Conservation (phyloP, 2,797 vertebrate species). For the Mormyrops attenuatus region DNA sequence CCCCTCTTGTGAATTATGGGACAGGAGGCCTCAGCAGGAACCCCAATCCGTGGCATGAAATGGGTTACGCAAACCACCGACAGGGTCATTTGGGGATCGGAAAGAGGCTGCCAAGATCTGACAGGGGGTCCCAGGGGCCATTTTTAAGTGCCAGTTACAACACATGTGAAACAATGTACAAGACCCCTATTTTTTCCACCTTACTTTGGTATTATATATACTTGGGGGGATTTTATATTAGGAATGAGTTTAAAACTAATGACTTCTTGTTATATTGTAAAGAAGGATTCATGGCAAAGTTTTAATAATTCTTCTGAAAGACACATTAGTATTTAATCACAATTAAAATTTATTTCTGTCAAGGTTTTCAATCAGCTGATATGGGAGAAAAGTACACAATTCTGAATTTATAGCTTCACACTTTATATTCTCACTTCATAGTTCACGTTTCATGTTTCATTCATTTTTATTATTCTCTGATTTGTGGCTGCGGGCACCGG, state of each 20-base stretch:
- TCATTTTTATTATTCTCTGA: background rate
- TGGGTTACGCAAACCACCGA: slow-evolving; percentile 77
- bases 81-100: slow-evolving; percentile 59
- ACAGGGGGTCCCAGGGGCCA: slow-evolving; percentile 26
- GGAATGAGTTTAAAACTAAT: background rate
- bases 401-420: background rate
- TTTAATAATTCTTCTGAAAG: background rate
- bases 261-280: background rate
- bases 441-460: background rate
- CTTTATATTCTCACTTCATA: background rate
- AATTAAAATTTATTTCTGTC: background rate
- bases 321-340: background rate
- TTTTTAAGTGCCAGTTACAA: background rate
- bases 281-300: background rate
- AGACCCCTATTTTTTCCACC: background rate
- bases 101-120: slow-evolving; percentile 53
- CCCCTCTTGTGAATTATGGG: slow-evolving; percentile 75
- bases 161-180: background rate
- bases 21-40: slow-evolving; percentile 41
- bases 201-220: background rate
- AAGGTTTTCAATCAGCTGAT: background rate
- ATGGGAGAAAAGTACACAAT: background rate
- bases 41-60: slow-evolving; percentile 75
- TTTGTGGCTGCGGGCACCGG: background rate
- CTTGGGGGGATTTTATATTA: background rate